Evolutionary conservation across 1,140 invertebrate species (phyloP).

Genomic region (Doryteuthis pealeii): DNA sequence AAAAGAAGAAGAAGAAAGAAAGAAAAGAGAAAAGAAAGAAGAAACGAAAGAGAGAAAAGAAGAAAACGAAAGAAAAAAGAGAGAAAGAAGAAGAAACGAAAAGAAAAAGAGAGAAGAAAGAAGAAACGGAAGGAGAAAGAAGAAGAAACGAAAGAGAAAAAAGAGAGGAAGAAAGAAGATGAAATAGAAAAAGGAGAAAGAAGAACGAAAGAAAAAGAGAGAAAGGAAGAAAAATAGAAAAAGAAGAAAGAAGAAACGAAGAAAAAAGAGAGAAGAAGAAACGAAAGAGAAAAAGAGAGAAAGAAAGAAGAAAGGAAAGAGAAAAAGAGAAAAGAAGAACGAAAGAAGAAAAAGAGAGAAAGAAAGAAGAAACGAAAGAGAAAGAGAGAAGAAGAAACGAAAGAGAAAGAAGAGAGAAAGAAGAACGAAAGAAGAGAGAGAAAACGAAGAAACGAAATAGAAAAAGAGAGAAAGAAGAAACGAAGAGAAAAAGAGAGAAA

Average conservation of each 20-base stretch:
- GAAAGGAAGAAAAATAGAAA: slow-evolving; percentile 4
- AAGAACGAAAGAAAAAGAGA: background rate
- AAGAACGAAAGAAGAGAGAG: background rate
- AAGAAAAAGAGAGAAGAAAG: background rate
- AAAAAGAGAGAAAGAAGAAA: too few species aligned
- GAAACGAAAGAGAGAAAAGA: background rate
- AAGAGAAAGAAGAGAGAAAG: background rate
- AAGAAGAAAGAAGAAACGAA: slow-evolving; percentile 9
- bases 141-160: background rate
- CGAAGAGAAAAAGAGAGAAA: background rate
- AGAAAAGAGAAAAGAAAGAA: background rate
- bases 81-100: background rate
- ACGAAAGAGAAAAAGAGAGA: slow-evolving; percentile 12
- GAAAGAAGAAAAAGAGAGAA: background rate
- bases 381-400: background rate
- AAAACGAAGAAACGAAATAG: slow-evolving; percentile 5
- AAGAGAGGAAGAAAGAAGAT: slow-evolving; percentile 11
- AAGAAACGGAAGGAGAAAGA: background rate
- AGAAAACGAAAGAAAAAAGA: background rate
- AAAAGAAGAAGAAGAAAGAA: background rate
- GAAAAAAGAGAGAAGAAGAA: slow-evolving; percentile 6
- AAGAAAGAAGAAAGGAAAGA: slow-evolving; percentile 10
- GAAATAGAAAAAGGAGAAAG: background rate
- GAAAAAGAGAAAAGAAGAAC: slow-evolving; percentile 11
- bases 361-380: background rate